Evolutionary conservation across 1,140 invertebrate species (phyloP).

Genomic region (Apis cerana): DNA sequence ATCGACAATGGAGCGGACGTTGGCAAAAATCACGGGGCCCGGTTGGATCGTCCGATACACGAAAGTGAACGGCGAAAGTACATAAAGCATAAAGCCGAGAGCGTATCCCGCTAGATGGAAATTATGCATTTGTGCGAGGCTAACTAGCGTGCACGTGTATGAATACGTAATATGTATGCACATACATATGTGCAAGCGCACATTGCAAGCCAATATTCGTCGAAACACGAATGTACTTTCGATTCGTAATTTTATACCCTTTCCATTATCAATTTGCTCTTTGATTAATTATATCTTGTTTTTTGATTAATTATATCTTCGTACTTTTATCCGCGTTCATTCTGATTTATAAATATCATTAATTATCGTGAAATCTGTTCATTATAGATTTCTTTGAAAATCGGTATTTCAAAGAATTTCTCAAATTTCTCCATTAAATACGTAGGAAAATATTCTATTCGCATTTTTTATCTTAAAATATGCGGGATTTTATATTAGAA

Average conservation of each 20-base stretch:
- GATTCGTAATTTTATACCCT: neutral
- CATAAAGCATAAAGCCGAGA: conserved; percentile 55
- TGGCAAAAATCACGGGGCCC: conserved; percentile 11
- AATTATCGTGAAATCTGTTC: neutral
- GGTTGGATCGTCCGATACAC: conserved; percentile 1
- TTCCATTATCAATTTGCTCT: neutral
- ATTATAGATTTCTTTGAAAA: neutral
- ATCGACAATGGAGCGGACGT: neutral
- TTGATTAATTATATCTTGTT: conserved; percentile 22
- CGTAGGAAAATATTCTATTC: no score
- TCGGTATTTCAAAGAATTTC: neutral
- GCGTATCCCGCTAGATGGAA: conserved; percentile 27
- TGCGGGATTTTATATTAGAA: neutral
- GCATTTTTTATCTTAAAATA: neutral
- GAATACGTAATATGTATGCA: conserved; percentile 49
- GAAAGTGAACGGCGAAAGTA: conserved; percentile 61
- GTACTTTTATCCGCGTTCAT: neutral
- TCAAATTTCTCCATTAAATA: conserved; percentile 19
- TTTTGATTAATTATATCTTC: neutral
- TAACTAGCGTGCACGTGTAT: conserved; percentile 21
- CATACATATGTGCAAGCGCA: neutral
- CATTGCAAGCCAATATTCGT: conserved; percentile 21
- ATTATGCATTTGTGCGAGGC: conserved; percentile 34
- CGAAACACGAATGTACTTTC: conserved; percentile 21
- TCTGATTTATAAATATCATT: no score